Base-by-base conservation (phyloP, 2,797 vertebrate species). In the Myripristis jacobus region DNA sequence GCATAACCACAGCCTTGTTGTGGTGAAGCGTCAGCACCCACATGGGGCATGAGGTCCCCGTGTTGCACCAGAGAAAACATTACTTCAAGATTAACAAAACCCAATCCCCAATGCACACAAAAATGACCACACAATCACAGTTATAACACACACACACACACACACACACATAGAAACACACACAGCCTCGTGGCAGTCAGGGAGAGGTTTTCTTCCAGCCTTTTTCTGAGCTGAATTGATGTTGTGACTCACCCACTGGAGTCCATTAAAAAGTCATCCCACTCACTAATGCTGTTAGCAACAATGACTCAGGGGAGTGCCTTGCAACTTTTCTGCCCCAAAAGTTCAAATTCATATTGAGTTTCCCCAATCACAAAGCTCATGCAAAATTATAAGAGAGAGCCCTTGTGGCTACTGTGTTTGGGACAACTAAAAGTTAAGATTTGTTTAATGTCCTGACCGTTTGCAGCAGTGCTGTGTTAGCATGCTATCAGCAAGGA, bases 211-310 rank as follows among this genome's bases (percentile, higher is more conserved):
- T 63, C 9, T 56, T 27, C 54, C 16, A 11, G 74, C 6, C 24
- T 58, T 65, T 73, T 57, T 70, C 27, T 31, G 60, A 81, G 70
- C 54, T 70, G 73, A 75, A 75, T 9, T 34, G 48, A 80, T 69
- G 66, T 62, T 34, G 69, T 90, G 87, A 91, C 75, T 91, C 84
- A 86, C 51, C 71, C 53, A 60, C 64, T 29, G 15, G 21, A 67
- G 75, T 73, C 74, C 73, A 84, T 87, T 74, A 83, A 82, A 70
- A 66, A 73, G 66, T 76, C 79, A 62, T 46, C 48, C 72, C 80
- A 75, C 89, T 79, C 79, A 63, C 76, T 62, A 61, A 54, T 24
- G 63, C 74, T 27, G 53, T 59, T 64, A 53, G 66, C 72, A 85
- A 64, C 82, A 74, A 25, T 12, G 44, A 72, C 74, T 81, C 76